Evolutionary conservation across 2,113 vertebrate genomes (phyloP), one percentile per base, ranked within the genome.

Genomic region (Tyto alba): DNA sequence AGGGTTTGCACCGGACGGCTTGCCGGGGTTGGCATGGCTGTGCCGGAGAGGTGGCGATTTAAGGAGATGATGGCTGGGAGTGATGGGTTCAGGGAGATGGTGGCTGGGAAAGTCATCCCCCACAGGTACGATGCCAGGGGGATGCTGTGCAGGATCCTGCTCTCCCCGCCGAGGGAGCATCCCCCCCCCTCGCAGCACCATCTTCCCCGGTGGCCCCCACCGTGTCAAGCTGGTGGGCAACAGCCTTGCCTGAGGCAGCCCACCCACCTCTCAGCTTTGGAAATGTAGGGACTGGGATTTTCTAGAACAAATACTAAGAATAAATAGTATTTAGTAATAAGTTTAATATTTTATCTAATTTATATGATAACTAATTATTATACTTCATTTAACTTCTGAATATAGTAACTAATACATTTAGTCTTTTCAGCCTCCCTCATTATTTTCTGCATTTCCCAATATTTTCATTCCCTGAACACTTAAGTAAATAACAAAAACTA

Each of bases 41-140:
- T 1, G 0, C 22, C 5, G 56, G 15, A 66, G 23, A 36, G 38
- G 38, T 38, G 52, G 73, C 0, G 2, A 22, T 45, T 59, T 4
- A 23, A 29, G 38, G 25, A 67, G 10, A 8, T 18, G 29, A 32
- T 18, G 48, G 9, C 52, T 86, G 60, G 12, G 18, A 92, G 64
- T 19, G 34, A 38, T 43, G 64, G 47, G 71, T 43, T 36, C 11
- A 36, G 60, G 27, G 16, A 22, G 11, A 19, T 4, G 16, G 52
- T 19, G 18, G 23, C 48, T 66, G 72, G 40, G 43, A 71, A 91
- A 68, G 23, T 23, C 27, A 23, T 29, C 22, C 11, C 19, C 55
- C 3, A 4, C 30, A 48, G 73, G 53, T 11, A n/a, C 15, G 20
- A 25, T 5, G 23, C 43, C 10, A 6, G 30, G 8, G 20, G 7